phyloP scores from a whole-genome alignment of 2,888 invertebrate species.

The Dasysyrphus albostriatus region DNA sequence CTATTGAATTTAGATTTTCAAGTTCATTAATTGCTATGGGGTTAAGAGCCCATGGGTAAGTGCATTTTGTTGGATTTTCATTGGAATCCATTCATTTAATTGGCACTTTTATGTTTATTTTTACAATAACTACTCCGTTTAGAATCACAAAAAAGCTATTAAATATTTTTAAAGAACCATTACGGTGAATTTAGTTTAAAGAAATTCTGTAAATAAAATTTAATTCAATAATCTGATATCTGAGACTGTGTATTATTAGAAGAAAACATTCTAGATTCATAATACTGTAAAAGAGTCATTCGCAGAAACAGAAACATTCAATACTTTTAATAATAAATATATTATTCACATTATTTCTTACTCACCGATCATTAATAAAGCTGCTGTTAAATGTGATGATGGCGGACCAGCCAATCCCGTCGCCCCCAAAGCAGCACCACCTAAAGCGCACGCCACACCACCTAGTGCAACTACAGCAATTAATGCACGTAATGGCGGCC shows the following conservation, averaged over 20 bases:
- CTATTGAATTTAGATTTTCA: conserved; percentile 56
- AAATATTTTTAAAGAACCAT: background rate
- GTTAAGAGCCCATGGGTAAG: conserved; percentile 29
- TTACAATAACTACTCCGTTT: background rate
- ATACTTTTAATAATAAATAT: background rate
- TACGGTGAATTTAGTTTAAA: background rate
- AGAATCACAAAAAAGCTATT: background rate
- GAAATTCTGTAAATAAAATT: no score
- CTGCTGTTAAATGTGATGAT: conserved; percentile 83
- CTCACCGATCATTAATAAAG: conserved; percentile 84
- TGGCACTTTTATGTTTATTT: conserved; percentile 11
- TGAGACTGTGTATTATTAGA: no score
- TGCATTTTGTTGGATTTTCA: conserved; percentile 11
- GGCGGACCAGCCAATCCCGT: conserved; percentile 83
- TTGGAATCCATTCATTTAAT: conserved; percentile 5
- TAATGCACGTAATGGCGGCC: conserved; percentile 83
- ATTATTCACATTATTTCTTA: no score
- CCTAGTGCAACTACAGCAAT: conserved; percentile 84
- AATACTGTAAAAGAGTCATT: background rate
- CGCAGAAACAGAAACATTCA: background rate
- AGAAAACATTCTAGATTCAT: no score
- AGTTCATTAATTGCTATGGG: conserved; percentile 54
- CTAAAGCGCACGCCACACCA: conserved; percentile 83
- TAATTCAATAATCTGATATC: no score
- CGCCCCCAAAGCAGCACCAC: conserved; percentile 83